phyloP scores from a whole-genome alignment of 2,113 vertebrate genomes.

The Lipophrys pholis region DNA sequence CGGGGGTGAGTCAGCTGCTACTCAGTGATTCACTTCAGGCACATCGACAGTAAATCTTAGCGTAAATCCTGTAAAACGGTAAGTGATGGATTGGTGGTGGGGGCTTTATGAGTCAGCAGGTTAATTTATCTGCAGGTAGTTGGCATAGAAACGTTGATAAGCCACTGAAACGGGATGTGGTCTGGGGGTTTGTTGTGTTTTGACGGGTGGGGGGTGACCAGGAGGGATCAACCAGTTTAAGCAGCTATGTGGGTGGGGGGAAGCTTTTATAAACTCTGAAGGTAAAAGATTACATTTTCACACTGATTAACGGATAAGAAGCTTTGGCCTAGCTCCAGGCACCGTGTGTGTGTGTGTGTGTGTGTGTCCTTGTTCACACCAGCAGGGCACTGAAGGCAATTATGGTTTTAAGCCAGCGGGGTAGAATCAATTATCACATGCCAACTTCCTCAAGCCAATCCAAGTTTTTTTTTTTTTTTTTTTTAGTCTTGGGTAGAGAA shows the following conservation, averaged over 20 bases:
- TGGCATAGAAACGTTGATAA: constrained; percentile 13
- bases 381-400: constrained; percentile 64
- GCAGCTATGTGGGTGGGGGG: constrained; percentile 1
- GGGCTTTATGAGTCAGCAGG: constrained; percentile 7
- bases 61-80: constrained; percentile 7
- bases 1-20: too few species aligned
- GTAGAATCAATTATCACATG: constrained; percentile 64
- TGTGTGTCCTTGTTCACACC: constrained; percentile 26
- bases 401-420: constrained; percentile 69
- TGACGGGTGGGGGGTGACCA: not conserved
- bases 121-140: constrained; percentile 41
- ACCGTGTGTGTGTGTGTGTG: not conserved
- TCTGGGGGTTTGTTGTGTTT: not conserved
- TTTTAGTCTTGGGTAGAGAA: too few species aligned
- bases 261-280: constrained; percentile 25
- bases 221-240: constrained; percentile 14
- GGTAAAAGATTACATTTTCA: constrained; percentile 74
- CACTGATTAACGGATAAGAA: constrained; percentile 76
- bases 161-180: constrained; percentile 6
- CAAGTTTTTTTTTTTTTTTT: not conserved
- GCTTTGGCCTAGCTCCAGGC: constrained; percentile 67
- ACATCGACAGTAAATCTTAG: not conserved
- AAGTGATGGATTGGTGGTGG: too few species aligned
- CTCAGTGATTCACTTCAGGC: too few species aligned
- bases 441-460: constrained; percentile 46